These are phyloP conservation scores for Pyrgus malvae DNA, from an alignment of 2,888 invertebrate species.

Conservation along the genomic window DNA sequence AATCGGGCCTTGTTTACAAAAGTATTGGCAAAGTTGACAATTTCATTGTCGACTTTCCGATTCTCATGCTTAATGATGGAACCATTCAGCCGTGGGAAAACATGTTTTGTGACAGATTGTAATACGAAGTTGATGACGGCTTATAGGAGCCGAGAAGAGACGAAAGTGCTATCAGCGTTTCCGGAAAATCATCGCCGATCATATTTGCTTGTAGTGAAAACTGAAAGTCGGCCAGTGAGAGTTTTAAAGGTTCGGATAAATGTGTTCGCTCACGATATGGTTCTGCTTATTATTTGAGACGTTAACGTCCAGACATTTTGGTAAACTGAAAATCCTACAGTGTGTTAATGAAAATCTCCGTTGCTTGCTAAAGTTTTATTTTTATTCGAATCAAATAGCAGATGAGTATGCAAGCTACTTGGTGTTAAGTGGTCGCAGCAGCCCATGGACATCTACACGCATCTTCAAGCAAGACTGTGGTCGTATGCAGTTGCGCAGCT, in stretches of 20 bases:
- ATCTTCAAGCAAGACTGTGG: too few species aligned
- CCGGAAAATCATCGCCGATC: constrained; percentile 15
- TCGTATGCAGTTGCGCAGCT: too few species aligned
- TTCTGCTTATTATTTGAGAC: not conserved
- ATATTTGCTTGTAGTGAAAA: constrained; percentile 13
- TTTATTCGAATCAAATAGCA: too few species aligned
- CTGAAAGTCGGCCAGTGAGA: constrained; percentile 17
- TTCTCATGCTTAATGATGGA: constrained; percentile 20
- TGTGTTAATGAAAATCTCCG: too few species aligned
- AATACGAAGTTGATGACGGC: constrained; percentile 10
- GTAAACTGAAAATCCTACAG: too few species aligned
- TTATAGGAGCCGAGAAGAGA: constrained; percentile 1
- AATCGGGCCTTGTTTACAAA: not conserved
- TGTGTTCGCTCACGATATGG: constrained; percentile 8
- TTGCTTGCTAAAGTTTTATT: too few species aligned
- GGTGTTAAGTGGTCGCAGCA: too few species aligned
- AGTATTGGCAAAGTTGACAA: not conserved
- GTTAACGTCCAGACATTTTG: too few species aligned
- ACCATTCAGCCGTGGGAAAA: constrained; percentile 15
- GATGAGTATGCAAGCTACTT: too few species aligned
- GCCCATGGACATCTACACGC: too few species aligned
- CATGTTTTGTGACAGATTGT: constrained; percentile 25
- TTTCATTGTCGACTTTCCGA: constrained; percentile 11
- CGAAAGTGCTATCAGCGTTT: constrained; percentile 22
- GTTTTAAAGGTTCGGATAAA: constrained; percentile 3